These are phyloP conservation scores for Scaptomyza graminum DNA, from an alignment of 1,140 invertebrate genomes.

Conservation along the genomic window DNA sequence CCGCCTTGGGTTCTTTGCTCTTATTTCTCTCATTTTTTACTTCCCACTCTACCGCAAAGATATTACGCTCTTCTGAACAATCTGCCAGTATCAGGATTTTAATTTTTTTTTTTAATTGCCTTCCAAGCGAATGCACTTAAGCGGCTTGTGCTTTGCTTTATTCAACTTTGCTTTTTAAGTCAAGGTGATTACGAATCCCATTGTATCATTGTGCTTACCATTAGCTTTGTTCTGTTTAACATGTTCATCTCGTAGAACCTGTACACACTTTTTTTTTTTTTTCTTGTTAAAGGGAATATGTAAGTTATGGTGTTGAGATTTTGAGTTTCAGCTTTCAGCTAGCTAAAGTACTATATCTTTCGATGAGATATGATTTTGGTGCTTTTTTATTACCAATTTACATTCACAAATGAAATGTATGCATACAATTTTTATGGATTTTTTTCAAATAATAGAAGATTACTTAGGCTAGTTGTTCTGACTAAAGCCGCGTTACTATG, in stretches of 20 bases:
- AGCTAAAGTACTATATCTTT: too few relatives aligned
- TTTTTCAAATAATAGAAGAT: not conserved
- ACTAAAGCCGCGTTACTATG: slow-evolving; percentile 4
- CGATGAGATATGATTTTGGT: too few relatives aligned
- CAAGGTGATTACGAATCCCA: slow-evolving; percentile 2
- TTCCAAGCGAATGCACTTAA: slow-evolving; percentile 47
- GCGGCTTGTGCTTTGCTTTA: slow-evolving; percentile 5
- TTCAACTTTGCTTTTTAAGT: slow-evolving; percentile 3
- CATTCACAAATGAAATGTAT: slow-evolving; percentile 5
- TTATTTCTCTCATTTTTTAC: not conserved
- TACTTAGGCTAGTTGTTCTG: not conserved
- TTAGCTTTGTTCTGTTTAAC: not conserved
- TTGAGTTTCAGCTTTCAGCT: too few relatives aligned
- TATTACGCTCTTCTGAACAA: slow-evolving; percentile 41
- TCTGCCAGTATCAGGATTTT: slow-evolving; percentile 26
- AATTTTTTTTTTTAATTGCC: slow-evolving; percentile 41
- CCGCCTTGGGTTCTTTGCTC: not conserved
- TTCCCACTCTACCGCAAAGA: slow-evolving; percentile 14
- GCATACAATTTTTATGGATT: not conserved
- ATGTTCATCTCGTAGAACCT: not conserved
- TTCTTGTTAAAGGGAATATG: too few relatives aligned
- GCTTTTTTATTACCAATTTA: not conserved
- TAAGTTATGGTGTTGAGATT: too few relatives aligned
- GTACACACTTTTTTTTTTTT: too few relatives aligned
- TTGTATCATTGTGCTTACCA: slow-evolving; percentile 14